Base-by-base conservation (phyloP, 2,888 invertebrate genomes). In the Scrobipalpa costella region DNA sequence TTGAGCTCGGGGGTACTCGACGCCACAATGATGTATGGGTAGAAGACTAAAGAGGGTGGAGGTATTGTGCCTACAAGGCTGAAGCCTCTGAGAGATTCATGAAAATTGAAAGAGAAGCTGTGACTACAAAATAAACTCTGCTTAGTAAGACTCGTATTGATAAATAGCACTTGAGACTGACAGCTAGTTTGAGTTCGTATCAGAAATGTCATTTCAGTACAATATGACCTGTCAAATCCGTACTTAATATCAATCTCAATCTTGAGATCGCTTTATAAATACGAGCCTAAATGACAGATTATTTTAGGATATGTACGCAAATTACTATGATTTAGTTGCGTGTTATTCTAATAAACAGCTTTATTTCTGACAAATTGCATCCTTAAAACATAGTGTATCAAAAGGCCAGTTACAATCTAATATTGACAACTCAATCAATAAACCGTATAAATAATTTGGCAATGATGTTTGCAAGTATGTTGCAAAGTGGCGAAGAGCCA, bases 1-100 rank as follows among this genome's bases (percentile, higher is more conserved):
- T 75, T 75, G 80, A 73, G 85, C 82, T 83, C 71, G 78, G 78
- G 80, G 81, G 78, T 75, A 76, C 74, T 60, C 67, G 72, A 70
- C 76, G 71, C 69, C 71, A 69, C 72, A 71, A 66, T 69, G 72
- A 70, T 63, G 65, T 63, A 62, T 36, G 21, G 9, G 70, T 71
- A 62, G 49, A 61, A 44, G 55, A 27, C 62, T 7, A 62, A 44
- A 19, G 38, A 21, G 3, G 50, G 1, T 34, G 27, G 13, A 2
- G 40, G 47, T 57, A 63, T 49, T 64, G 61, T 65, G 52, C 64
- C 64, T 67, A 68, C 33, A 7, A 49, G n/a, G 8, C 8, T 3
- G 5, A 15, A 57, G 57, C 57, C 59, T 67, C 68, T 68, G 58
- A 49, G 69, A 40, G 40, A n/a, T 2, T 15, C 9, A n/a, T 5